Percentiles rank a stretch among this genome's conserved stretches.
These are phyloP conservation scores for Celastrina argiolus DNA, from an alignment of 2,888 invertebrate genomes.

Conservation along the genomic window DNA sequence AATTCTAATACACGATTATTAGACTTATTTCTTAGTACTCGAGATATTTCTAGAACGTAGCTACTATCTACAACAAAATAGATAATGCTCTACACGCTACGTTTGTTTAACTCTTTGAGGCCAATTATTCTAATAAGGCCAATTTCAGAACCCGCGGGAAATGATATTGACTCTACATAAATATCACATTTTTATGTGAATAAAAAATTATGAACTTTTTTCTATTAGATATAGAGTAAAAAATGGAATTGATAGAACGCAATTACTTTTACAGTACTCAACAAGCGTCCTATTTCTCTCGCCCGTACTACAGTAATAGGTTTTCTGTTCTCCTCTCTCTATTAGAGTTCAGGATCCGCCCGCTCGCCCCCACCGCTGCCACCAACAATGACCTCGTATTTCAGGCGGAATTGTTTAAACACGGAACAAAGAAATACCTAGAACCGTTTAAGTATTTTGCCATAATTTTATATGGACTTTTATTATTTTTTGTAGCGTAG, in stretches of 20 bases:
- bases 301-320: slow-evolving; percentile 70
- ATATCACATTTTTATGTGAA: background rate
- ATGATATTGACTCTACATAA: too few relatives aligned
- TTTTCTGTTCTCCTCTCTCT: slow-evolving; percentile 52
- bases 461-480: slow-evolving; percentile 28
- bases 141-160: too few relatives aligned
- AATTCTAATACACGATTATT: too few relatives aligned
- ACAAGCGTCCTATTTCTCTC: slow-evolving; percentile 73
- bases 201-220: slow-evolving; percentile 43
- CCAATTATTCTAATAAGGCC: too few relatives aligned
- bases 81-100: too few relatives aligned
- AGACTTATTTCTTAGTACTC: too few relatives aligned
- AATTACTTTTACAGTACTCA: slow-evolving; percentile 72
- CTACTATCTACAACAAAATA: too few relatives aligned
- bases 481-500: slow-evolving; percentile 9
- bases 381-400: slow-evolving; percentile 78
- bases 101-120: too few relatives aligned
- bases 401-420: slow-evolving; percentile 75
- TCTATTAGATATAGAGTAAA: slow-evolving; percentile 49
- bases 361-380: slow-evolving; percentile 59
- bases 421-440: slow-evolving; percentile 67
- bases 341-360: slow-evolving; percentile 44
- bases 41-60: too few relatives aligned
- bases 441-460: slow-evolving; percentile 48
- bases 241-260: slow-evolving; percentile 59